Evolutionary conservation across 2,113 vertebrate genomes (phyloP).

Genomic region (Semnopithecus entellus): DNA sequence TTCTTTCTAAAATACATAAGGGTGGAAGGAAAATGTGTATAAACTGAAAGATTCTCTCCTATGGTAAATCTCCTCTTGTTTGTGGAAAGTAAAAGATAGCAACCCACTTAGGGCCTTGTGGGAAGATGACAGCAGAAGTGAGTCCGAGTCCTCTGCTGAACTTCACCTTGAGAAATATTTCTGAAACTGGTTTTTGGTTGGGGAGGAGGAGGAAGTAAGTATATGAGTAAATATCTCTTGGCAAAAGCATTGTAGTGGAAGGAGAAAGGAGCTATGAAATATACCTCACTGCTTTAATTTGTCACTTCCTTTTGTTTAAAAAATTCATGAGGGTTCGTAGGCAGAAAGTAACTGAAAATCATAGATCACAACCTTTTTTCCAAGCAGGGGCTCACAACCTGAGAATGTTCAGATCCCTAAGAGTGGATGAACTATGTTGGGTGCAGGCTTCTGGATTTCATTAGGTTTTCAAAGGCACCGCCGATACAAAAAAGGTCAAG

Average conservation of each 20-base stretch:
- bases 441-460: neutral
- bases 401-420: neutral
- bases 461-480: neutral
- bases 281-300: neutral
- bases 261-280: neutral
- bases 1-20: conserved; percentile 84
- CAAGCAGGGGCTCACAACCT: neutral
- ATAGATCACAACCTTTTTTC: neutral
- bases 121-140: neutral
- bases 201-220: neutral
- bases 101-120: neutral
- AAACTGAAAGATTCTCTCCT: conserved; percentile 78
- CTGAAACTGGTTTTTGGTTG: neutral
- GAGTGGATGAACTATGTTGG: neutral
- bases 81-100: neutral
- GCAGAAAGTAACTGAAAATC: neutral
- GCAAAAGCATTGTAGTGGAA: conserved; percentile 3
- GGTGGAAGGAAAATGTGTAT: conserved; percentile 77
- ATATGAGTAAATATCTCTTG: neutral
- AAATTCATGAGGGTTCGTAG: neutral
- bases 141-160: neutral
- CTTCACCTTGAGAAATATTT: neutral
- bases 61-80: neutral
- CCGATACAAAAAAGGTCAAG: neutral
- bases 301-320: conserved; percentile 10